Base-by-base conservation (phyloP, 2,797 vertebrate genomes). In the Arnoldichthys spilopterus region DNA sequence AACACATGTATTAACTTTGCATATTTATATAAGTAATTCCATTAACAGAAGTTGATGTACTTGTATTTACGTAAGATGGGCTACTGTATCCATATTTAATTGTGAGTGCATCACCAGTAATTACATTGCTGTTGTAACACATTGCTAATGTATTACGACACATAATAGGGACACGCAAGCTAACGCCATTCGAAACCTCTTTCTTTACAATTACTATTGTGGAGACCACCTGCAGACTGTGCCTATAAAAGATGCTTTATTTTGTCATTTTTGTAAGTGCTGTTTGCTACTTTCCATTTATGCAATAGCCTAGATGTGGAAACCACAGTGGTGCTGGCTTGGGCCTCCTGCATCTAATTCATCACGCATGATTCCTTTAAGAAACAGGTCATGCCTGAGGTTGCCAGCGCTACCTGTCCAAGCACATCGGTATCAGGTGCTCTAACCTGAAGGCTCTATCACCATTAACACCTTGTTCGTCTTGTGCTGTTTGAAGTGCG, bases 371-470 rank as follows among this genome's bases (percentile, higher is more conserved):
- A 13, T 77, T 69, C 16, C 64, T 40, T 45, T 40, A 68, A 69
- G 56, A 69, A 69, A 47, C 53, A 69, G 63, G 37, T 68, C 62
- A 68, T 43, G 64, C 53, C 64, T 22, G 51, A 76, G 74, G 74
- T 56, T 28, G 16, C 32, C 3, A 58, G 62, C 32, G 37, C 32
- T 54, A 54, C 49, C 69, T 77, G 64, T 67, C 78, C 51, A 49
- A 64, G 74, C 61, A 67, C 59, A 78, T 59, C 56, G 78, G 82
- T 83, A 85, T 77, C 67, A 74, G 82, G 84, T 85, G 86, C 54
- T 40, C 24, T 59, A 70, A 45, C 74, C 77, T 47, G 13, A 63
- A 67, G 58, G 49, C 28, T 18, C 74, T 58, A 49, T 69, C 34
- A 32, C 26, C 68, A 70, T 70, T 70, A 70, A 70, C 62, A 64